Conservation (phyloP, 2,888 invertebrate species). For the Agrilus cyanescens region DNA sequence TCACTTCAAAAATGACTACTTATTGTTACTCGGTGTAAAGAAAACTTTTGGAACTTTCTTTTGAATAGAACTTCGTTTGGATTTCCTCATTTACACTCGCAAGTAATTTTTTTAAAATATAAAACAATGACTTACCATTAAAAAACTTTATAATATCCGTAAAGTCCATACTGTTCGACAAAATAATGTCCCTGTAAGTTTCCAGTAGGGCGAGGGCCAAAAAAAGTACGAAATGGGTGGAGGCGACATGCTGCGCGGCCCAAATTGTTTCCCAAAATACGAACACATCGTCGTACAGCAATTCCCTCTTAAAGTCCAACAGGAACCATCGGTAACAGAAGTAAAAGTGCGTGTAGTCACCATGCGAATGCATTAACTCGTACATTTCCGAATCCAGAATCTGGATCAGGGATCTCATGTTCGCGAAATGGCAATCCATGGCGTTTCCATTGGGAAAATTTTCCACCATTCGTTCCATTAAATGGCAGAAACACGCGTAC, state of each 20-base stretch:
- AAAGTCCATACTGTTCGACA: conserved; percentile 94
- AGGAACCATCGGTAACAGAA: conserved; percentile 97
- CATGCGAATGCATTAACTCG: conserved; percentile 87
- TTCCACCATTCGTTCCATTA: conserved; percentile 83
- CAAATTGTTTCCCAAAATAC: conserved; percentile 92
- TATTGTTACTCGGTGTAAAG: no score
- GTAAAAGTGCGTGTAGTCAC: conserved; percentile 94
- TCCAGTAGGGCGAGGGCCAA: conserved; percentile 84
- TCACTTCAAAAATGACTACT: no score
- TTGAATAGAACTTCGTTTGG: no score
- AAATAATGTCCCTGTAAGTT: conserved; percentile 86
- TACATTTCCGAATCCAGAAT: conserved; percentile 89
- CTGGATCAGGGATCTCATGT: conserved; percentile 82
- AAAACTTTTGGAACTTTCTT: no score
- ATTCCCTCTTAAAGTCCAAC: conserved; percentile 88
- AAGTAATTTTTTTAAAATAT: conserved; percentile 5
- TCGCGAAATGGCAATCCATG: conserved; percentile 93
- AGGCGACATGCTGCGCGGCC: conserved; percentile 81
- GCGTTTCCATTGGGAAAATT: conserved; percentile 89
- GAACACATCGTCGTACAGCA: conserved; percentile 89
- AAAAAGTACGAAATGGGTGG: conserved; percentile 85
- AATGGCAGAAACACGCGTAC: conserved; percentile 80
- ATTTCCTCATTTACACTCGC: not conserved
- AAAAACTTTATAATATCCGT: conserved; percentile 97
- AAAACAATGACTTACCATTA: conserved; percentile 59